Evolutionary conservation across 2,113 vertebrate genomes (phyloP), one percentile per base, ranked within the genome.

Genomic region (Microcebus griseorufus): DNA sequence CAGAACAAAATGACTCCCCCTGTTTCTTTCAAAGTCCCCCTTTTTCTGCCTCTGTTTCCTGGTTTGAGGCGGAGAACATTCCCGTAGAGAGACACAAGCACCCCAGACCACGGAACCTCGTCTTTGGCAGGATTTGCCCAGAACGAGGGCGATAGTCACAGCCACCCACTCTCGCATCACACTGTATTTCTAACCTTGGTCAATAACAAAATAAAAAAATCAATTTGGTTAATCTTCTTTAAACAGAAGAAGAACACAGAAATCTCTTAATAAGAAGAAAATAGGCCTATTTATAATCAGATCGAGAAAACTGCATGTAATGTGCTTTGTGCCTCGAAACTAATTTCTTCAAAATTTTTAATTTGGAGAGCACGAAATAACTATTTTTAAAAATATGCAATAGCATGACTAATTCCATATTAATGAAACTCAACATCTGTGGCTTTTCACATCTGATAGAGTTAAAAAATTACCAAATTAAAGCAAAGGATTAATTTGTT

Each of bases 391-490:
- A 94, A 97, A 97, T 82, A 94, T 45, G 55, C 37, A 94, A 73
- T 69, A 93, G 88, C 96, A 96, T 32, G 1, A 81, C 79, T 94
- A 69, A 93, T 97, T 97, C 88, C 92, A 86, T 75, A 97, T 98
- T 98, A 94, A 97, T 98, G 94, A 97, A 92, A 95, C 90, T 27
- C 97, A 97, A 97, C 98, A 98, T 93, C 82, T 67, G 16, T 90
- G 98, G 97, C 94, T 98, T 94, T 97, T 98, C 97, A 97, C 98
- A 98, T 97, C 98, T 96, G 98, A 98, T 80, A 88, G 83, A 92
- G 69, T 95, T 97, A 97, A 98, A 98, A 98, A 96, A 96, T 85
- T 93, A 94, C 93, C 98, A 98, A 51, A 98, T 98, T 97, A 97
- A 94, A 95, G 83, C 75, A 29, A 80, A 70, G 67, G 83, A 76